Conservation (phyloP, 2,797 vertebrate genomes). For the Amblyraja radiata region DNA sequence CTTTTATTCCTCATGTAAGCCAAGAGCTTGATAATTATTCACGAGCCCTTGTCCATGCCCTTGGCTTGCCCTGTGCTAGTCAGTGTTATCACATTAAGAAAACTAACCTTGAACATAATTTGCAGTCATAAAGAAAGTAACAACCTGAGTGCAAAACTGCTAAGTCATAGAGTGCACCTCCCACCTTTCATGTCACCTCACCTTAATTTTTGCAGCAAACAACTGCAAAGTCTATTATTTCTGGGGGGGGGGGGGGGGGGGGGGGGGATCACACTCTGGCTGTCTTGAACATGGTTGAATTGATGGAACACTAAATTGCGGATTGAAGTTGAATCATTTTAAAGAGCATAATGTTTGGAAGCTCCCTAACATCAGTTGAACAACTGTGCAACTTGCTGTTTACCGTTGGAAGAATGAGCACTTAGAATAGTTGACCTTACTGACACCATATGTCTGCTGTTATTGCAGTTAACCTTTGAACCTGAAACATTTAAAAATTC, state of each 20-base stretch:
- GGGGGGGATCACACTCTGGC: no score
- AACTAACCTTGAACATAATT: not conserved
- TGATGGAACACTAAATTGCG: not conserved
- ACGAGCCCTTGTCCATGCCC: not conserved
- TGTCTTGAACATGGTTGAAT: no score
- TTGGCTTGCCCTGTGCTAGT: not conserved
- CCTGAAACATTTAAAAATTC: not conserved
- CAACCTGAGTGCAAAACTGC: not conserved
- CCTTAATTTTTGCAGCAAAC: no score
- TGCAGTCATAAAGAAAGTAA: not conserved
- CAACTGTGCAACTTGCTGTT: not conserved
- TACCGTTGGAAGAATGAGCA: not conserved
- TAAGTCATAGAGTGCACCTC: not conserved
- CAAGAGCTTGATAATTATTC: not conserved
- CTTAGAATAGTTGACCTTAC: not conserved
- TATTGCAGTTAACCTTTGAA: not conserved
- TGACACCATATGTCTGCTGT: not conserved
- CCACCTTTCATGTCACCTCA: no score
- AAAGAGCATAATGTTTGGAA: not conserved
- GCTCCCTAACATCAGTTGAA: not conserved
- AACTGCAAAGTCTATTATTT: no score
- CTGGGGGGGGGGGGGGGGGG: no score
- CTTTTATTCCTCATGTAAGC: not conserved
- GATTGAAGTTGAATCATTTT: not conserved
- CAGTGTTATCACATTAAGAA: no score